Evolutionary conservation across 2,113 vertebrate species (phyloP).

Genomic region (Cyanistes caeruleus): DNA sequence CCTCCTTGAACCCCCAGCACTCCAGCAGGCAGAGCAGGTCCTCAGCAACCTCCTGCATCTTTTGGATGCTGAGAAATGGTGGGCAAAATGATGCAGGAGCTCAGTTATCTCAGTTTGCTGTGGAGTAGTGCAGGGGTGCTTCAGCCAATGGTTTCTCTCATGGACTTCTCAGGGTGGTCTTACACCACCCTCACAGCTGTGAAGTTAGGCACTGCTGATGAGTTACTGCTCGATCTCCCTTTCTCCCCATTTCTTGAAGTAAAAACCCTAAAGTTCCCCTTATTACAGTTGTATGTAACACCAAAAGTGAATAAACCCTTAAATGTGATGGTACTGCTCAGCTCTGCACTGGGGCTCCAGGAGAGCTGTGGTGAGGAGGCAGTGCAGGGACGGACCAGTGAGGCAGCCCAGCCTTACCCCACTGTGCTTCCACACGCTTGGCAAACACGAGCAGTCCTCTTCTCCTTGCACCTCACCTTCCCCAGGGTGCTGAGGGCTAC

Average conservation of each 20-base stretch:
- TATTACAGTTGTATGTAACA: not conserved
- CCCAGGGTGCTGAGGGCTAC: not conserved
- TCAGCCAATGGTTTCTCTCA: not conserved
- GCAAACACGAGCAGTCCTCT: not conserved
- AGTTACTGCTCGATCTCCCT: not conserved
- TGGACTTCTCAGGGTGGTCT: not conserved
- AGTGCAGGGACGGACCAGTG: not conserved
- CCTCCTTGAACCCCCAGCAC: not conserved
- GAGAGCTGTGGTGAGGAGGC: not conserved
- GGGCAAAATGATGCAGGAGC: not conserved
- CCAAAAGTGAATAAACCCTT: not conserved
- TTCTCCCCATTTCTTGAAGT: not conserved
- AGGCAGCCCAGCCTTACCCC: not conserved
- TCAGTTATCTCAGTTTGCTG: not conserved
- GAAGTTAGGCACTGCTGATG: not conserved
- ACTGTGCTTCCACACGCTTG: not conserved
- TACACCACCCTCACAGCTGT: not conserved
- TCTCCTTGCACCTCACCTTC: not conserved
- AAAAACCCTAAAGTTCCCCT: not conserved
- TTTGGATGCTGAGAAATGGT: not conserved
- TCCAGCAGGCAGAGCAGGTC: not conserved
- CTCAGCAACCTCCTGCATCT: not conserved
- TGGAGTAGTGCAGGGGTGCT: not conserved
- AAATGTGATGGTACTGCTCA: not conserved
- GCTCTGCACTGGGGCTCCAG: not conserved